Percentiles rank a stretch among this genome's conserved stretches.
These are phyloP conservation scores for Ylistrum balloti DNA, from an alignment of 1,140 invertebrate species.

Conservation along the genomic window DNA sequence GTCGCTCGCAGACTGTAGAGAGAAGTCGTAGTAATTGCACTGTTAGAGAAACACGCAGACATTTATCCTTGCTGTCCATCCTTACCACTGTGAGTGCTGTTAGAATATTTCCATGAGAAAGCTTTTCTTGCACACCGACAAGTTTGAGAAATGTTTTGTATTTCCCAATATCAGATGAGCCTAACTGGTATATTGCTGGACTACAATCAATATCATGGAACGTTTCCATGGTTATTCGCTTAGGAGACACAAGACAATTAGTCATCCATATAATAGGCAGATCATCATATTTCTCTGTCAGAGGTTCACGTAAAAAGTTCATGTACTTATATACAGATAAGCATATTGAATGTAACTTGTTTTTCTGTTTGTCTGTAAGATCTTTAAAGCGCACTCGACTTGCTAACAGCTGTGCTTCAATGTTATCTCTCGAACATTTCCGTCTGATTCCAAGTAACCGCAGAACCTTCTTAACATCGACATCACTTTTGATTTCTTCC, in stretches of 20 bases:
- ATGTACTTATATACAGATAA: neutral
- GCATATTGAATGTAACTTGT: neutral
- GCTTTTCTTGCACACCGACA: neutral
- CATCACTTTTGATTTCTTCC: neutral
- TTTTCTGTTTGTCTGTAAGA: neutral
- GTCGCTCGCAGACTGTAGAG: neutral
- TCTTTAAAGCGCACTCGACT: neutral
- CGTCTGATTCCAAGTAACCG: neutral
- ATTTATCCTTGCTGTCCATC: neutral
- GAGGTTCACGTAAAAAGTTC: neutral
- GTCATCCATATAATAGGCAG: neutral
- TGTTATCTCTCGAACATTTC: neutral
- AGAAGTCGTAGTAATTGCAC: neutral
- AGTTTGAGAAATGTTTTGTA: neutral
- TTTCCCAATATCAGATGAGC: neutral
- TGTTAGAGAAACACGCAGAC: neutral
- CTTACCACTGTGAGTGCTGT: neutral
- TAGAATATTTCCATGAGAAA: neutral
- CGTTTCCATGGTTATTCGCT: neutral
- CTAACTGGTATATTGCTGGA: neutral
- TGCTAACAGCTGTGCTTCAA: neutral
- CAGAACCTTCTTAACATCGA: neutral
- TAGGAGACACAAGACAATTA: neutral
- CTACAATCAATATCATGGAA: neutral
- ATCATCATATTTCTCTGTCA: neutral